Evolutionary conservation across 2,888 invertebrate genomes (phyloP).

Genomic region (Acrobasis suavella): DNA sequence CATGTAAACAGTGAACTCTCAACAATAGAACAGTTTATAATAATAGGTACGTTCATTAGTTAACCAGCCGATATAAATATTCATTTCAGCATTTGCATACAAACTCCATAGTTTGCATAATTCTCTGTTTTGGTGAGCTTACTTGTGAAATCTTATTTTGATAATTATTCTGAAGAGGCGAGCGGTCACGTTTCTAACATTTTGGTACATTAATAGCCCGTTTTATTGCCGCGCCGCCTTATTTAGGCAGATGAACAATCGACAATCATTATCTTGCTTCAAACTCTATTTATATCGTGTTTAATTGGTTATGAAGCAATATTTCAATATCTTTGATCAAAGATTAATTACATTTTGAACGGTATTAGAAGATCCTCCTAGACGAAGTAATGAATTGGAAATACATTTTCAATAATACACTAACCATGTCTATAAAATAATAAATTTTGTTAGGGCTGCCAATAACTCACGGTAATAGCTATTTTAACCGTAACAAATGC

Average conservation of each 20-base stretch:
- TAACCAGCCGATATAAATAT: conserved; percentile 35
- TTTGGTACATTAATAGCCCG: conserved; percentile 23
- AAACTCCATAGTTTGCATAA: conserved; percentile 43
- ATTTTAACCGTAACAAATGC: conserved; percentile 41
- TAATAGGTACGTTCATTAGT: conserved; percentile 24
- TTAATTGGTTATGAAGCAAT: conserved; percentile 11
- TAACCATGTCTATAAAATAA: conserved; percentile 10
- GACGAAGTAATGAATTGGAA: neutral
- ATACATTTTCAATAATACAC: conserved; percentile 9
- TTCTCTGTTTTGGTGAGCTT: conserved; percentile 44
- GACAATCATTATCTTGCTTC: neutral
- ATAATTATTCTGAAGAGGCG: conserved; percentile 40
- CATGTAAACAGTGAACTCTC: conserved; percentile 20
- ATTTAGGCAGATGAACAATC: conserved; percentile 11
- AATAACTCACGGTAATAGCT: conserved; percentile 28
- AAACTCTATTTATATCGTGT: conserved; percentile 10
- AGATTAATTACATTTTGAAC: conserved; percentile 4
- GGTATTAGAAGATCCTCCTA: neutral
- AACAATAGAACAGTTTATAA: conserved; percentile 26
- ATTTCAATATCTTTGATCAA: conserved; percentile 2
- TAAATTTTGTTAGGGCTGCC: conserved; percentile 11
- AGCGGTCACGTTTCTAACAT: conserved; percentile 31
- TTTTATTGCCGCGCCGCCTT: conserved; percentile 23
- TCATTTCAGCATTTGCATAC: conserved; percentile 42
- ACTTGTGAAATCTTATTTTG: conserved; percentile 39